A percentile compares a stretch with the other conserved stretches of the same genome.
These are phyloP conservation scores for Synanthedon vespiformis DNA, from an alignment of 2,888 invertebrate genomes.

Conservation along the genomic window DNA sequence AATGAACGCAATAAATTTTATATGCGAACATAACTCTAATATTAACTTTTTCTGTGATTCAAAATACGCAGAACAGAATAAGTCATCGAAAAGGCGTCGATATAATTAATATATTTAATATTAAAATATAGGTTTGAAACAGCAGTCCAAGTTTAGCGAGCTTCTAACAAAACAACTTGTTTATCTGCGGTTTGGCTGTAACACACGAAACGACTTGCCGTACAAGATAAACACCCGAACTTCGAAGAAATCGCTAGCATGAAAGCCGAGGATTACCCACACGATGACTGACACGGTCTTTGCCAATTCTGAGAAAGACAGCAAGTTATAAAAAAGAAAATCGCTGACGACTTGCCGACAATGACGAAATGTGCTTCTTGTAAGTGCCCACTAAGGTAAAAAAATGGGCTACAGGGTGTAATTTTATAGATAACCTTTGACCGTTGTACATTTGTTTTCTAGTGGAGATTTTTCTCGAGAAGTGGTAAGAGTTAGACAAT, in stretches of 20 bases:
- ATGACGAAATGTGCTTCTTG: constrained; percentile 23
- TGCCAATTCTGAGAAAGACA: constrained; percentile 33
- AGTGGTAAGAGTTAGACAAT: constrained; percentile 1
- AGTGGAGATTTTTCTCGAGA: not conserved
- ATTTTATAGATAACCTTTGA: constrained; percentile 23
- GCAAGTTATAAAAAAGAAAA: constrained; percentile 19
- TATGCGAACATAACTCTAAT: too few species aligned
- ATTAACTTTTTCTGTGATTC: too few species aligned
- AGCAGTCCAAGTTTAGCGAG: constrained; percentile 9
- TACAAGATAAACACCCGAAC: constrained; percentile 55
- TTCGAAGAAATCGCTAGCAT: constrained; percentile 50
- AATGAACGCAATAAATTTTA: too few species aligned
- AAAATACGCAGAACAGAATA: not conserved
- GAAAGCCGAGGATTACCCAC: constrained; percentile 43
- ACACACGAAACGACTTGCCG: constrained; percentile 48
- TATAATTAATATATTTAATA: not conserved
- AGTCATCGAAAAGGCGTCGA: not conserved
- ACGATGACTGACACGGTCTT: constrained; percentile 32
- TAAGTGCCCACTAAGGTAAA: constrained; percentile 16
- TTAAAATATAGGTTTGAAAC: not conserved
- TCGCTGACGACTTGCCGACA: constrained; percentile 8
- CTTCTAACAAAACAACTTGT: constrained; percentile 37
- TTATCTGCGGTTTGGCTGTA: constrained; percentile 47
- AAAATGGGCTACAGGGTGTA: constrained; percentile 17
- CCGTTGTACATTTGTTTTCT: constrained; percentile 4